phyloP scores from a whole-genome alignment of 2,888 invertebrate genomes.

The Buathra laborator region DNA sequence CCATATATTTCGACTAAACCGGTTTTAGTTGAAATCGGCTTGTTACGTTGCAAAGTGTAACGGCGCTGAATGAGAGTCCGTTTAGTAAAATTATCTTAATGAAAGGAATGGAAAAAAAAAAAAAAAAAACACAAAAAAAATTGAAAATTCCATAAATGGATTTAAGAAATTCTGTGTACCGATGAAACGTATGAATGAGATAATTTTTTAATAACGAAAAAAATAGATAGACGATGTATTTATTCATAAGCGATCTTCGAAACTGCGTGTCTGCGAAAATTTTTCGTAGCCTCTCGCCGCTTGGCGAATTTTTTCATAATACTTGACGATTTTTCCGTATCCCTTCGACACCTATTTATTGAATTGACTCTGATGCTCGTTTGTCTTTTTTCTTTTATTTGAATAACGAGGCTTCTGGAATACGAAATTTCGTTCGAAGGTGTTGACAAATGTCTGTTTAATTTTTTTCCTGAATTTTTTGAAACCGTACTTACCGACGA shows the following conservation, averaged over 20 bases:
- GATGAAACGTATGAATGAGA: constrained; percentile 34
- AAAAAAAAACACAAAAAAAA: constrained; percentile 3
- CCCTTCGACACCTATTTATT: constrained; percentile 54
- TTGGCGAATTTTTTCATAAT: constrained; percentile 47
- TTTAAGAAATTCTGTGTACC: constrained; percentile 10
- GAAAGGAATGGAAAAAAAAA: background rate
- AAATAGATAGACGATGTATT: constrained; percentile 29
- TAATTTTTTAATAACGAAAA: constrained; percentile 45
- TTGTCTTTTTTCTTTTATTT: background rate
- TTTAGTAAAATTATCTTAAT: constrained; percentile 17
- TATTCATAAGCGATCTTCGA: constrained; percentile 34
- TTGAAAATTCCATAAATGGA: background rate
- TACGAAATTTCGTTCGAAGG: background rate
- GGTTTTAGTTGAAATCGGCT: constrained; percentile 66
- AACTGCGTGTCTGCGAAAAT: constrained; percentile 22
- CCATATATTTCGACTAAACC: constrained; percentile 65
- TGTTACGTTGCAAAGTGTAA: background rate
- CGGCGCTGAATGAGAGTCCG: background rate
- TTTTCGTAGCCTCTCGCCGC: constrained; percentile 31
- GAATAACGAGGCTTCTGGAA: background rate
- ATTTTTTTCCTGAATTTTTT: constrained; percentile 1
- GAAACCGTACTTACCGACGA: background rate
- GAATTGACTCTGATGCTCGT: constrained; percentile 27
- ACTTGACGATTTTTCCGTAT: constrained; percentile 67
- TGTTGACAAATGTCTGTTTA: background rate